Evolutionary conservation across 2,888 invertebrate genomes (phyloP).

Genomic region (Vesta saturnalis): DNA sequence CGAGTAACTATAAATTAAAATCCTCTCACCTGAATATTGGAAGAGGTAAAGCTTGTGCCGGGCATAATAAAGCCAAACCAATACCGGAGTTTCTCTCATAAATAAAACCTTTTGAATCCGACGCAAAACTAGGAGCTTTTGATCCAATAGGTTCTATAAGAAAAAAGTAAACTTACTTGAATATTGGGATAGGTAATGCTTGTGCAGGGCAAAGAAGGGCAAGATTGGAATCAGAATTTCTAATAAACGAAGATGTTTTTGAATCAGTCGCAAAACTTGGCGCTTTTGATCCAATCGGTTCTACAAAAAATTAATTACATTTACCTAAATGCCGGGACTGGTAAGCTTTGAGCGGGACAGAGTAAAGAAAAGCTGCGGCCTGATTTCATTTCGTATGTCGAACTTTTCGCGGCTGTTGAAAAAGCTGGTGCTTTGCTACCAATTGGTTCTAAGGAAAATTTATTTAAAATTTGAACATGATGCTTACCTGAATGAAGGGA

Average conservation of each 20-base stretch:
- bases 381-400: slow-evolving; percentile 53
- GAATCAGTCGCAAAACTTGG: slow-evolving; percentile 62
- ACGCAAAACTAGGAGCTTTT: slow-evolving; percentile 64
- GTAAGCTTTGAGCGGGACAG: slow-evolving; percentile 77
- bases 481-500: slow-evolving; percentile 70
- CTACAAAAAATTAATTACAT: slow-evolving; percentile 53
- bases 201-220: slow-evolving; percentile 76
- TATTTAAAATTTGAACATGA: slow-evolving; percentile 10
- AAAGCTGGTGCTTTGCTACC: slow-evolving; percentile 66
- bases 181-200: slow-evolving; percentile 75
- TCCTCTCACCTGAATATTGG: slow-evolving; percentile 74
- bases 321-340: slow-evolving; percentile 75
- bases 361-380: slow-evolving; percentile 67
- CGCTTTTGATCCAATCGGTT: slow-evolving; percentile 66
- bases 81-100: slow-evolving; percentile 60
- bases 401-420: slow-evolving; percentile 62
- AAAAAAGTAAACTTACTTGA: slow-evolving; percentile 69
- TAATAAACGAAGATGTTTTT: slow-evolving; percentile 63
- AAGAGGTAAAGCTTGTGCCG: slow-evolving; percentile 76
- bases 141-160: slow-evolving; percentile 66
- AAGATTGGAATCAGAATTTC: slow-evolving; percentile 59
- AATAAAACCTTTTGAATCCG: slow-evolving; percentile 63
- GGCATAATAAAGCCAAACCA: slow-evolving; percentile 71
- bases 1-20: not conserved
- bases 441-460: slow-evolving; percentile 62